A percentile compares a stretch with the other conserved stretches of the same genome.
Evolutionary conservation across 2,797 vertebrate genomes (phyloP).

Genomic region (Gobio occitaniae): DNA sequence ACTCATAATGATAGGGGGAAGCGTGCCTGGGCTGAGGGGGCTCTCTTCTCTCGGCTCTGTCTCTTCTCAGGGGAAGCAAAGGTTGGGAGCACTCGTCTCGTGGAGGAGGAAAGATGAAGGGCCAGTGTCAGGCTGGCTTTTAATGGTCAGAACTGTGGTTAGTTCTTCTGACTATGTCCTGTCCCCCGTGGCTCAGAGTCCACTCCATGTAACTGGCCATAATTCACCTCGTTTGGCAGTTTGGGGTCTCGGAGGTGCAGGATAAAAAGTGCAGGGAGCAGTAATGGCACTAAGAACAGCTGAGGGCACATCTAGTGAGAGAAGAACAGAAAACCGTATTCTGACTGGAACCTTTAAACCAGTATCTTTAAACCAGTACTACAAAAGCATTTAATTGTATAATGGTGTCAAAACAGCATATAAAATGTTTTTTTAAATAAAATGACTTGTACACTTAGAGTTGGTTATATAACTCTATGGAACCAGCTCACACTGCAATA

Average conservation of each 20-base stretch:
- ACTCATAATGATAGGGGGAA: constrained; percentile 64
- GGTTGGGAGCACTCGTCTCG: constrained; percentile 69
- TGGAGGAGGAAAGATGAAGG: constrained; percentile 80
- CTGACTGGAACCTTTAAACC: constrained; percentile 72
- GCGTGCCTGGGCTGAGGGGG: constrained; percentile 48
- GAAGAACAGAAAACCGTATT: constrained; percentile 77
- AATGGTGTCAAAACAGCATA: neutral
- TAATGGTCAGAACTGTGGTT: constrained; percentile 85
- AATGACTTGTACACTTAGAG: neutral
- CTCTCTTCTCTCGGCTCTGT: constrained; percentile 67
- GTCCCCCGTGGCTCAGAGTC: constrained; percentile 76
- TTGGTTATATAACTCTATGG: neutral
- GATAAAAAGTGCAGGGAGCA: constrained; percentile 81
- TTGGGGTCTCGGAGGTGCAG: constrained; percentile 81
- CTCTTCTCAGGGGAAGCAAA: constrained; percentile 68
- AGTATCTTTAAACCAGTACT: constrained; percentile 68
- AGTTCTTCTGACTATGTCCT: constrained; percentile 79
- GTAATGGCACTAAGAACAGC: constrained; percentile 77
- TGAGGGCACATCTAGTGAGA: constrained; percentile 76
- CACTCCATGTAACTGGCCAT: constrained; percentile 83
- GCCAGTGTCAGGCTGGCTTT: constrained; percentile 81
- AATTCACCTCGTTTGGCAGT: constrained; percentile 86
- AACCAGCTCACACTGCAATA: neutral
- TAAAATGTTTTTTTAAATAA: neutral
- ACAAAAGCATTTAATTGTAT: constrained; percentile 40